Evolutionary conservation across 2,888 invertebrate genomes (phyloP).

Genomic region (Lydus trimaculatus): DNA sequence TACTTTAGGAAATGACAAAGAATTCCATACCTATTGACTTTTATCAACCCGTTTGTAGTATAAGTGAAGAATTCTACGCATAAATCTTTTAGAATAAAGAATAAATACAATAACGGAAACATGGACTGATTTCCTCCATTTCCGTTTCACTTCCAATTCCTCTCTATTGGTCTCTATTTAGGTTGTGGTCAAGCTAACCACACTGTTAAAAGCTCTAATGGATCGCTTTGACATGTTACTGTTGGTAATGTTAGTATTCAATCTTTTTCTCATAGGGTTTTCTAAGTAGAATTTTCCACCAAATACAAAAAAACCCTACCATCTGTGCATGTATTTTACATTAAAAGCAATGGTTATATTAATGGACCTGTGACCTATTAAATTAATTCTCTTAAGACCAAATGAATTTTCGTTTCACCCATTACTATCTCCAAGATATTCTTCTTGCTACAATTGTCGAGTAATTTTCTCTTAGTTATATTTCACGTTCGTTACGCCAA

Average conservation of each 20-base stretch:
- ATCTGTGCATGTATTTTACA: not conserved
- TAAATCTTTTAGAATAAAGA: constrained; percentile 15
- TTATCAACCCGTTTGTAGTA: constrained; percentile 19
- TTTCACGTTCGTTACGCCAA: constrained; percentile 7
- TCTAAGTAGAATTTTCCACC: not conserved
- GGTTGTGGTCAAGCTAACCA: constrained; percentile 43
- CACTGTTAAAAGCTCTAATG: constrained; percentile 44
- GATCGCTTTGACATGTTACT: constrained; percentile 31
- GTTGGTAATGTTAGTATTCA: too few relatives aligned
- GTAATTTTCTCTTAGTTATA: not conserved
- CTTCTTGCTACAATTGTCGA: constrained; percentile 4
- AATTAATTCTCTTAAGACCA: not conserved
- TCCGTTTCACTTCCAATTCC: constrained; percentile 36
- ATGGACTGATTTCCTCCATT: constrained; percentile 49
- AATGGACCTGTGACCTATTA: constrained; percentile 9
- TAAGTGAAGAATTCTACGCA: constrained; percentile 14
- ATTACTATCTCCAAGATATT: constrained; percentile 3
- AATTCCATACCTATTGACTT: not conserved
- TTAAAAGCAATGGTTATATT: not conserved
- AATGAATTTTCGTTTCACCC: not conserved
- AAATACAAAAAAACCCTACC: not conserved
- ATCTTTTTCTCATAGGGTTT: not conserved
- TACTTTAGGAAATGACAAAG: not conserved
- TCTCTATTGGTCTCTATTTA: constrained; percentile 17
- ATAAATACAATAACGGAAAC: constrained; percentile 42